Base-by-base conservation (phyloP, 2,113 vertebrate species). In the Pristiophorus japonicus region DNA sequence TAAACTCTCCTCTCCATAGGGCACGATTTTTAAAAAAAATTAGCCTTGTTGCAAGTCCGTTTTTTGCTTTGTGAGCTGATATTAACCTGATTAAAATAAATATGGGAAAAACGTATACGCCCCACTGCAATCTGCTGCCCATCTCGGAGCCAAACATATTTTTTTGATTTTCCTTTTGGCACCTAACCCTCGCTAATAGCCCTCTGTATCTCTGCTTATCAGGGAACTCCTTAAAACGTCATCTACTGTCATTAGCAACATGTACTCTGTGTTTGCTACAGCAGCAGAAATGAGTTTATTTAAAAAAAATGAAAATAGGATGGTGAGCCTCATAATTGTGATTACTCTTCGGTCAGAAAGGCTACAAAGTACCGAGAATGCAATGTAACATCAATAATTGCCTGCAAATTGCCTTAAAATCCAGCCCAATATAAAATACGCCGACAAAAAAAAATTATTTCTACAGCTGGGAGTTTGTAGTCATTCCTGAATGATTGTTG, bases 41-140 rank as follows among this genome's bases (percentile, higher is more conserved):
- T 92, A 63, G 34, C 59, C 18, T 38, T 7, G n/a, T 16, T 62
- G 6, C 88, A 63, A 63, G 62, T 63, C 88, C n/a, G n/a, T 38
- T 92, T 92, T 92, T 92, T 92, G 59, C 16, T 91, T 63, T 63
- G 88, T 10, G 88, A 20, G 59, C 34, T 92, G 88, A 65, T 92
- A 38, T 65, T 38, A 92, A 65, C 59, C 59, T 65, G 34, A 92
- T 92, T 92, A 92, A 92, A 42, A 92, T 92, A 92, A 92, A 92
- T 92, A 92, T 38, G 18, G 59, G 12, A 92, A 92, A 88, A 63
- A 16, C 38, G 88, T 65, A 92, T 24, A 92, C 59, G 59, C 59
- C 88, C 88, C 3, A 38, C 59, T 92, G 88, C 59, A 92, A 38
- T 92, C 62, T 91, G 87, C 85, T 55, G 85, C 27, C 85, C 16